Evolutionary conservation across 2,797 vertebrate species (phyloP).

Genomic region (Petrocephalus sullivani): DNA sequence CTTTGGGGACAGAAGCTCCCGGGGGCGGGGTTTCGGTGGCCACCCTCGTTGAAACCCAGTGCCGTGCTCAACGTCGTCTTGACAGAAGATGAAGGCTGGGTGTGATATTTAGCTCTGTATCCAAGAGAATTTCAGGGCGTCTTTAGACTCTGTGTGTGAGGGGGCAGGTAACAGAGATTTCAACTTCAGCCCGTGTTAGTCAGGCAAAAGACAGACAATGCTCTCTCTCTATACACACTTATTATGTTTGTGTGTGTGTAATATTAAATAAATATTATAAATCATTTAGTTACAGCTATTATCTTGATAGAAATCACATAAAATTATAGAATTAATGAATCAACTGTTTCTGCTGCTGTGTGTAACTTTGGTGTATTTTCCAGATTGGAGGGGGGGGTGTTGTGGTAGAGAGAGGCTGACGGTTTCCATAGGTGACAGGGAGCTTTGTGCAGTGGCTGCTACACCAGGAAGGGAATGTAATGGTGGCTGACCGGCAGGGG

Average conservation of each 20-base stretch:
- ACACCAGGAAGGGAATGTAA: constrained; percentile 18
- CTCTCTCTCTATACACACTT: not conserved
- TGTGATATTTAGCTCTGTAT: not conserved
- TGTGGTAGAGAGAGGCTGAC: not conserved
- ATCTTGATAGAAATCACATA: not conserved
- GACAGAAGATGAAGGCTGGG: not conserved
- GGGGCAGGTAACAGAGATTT: not conserved
- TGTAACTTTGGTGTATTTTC: not conserved
- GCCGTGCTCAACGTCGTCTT: not conserved
- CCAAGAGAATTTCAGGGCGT: not conserved
- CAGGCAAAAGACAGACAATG: not conserved
- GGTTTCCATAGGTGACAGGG: constrained; percentile 27
- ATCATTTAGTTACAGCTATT: not conserved
- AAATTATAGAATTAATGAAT: not conserved
- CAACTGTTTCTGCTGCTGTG: not conserved
- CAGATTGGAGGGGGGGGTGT: not conserved
- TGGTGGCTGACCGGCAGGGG: constrained; percentile 17
- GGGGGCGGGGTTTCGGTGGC: not conserved
- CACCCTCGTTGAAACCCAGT: no score
- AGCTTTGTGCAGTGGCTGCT: constrained; percentile 20
- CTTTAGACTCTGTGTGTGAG: not conserved
- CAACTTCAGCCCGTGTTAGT: not conserved
- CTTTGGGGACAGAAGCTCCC: not conserved
- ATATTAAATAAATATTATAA: no score
- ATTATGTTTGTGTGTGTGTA: not conserved